Evolutionary conservation across 1,140 invertebrate genomes (phyloP), one percentile per base, ranked within the genome.

Genomic region (Onthophagus taurus): DNA sequence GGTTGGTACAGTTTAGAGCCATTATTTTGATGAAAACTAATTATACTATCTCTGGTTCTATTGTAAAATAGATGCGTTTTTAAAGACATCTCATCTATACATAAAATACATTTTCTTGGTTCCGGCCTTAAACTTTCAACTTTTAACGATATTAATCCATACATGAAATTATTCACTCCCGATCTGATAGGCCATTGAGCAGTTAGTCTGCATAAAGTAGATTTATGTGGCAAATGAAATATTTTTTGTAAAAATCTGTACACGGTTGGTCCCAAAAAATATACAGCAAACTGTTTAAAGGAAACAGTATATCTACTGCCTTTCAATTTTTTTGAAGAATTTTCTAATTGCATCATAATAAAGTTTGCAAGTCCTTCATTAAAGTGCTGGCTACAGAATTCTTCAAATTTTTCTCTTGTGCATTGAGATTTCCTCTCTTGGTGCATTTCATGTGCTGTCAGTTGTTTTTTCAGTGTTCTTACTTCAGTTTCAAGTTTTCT

Each of bases 51-150:
- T 38, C 24, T 38, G 16, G 18, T 38, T 4, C 14, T 23, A 26
- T 23, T 26, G 16, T 38, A 38, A 26, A 23, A 38, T 8, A 38
- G 16, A 38, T 11, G 4, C 3, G 3, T n/a, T 19, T 38, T 38
- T 9, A 38, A 23, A 26, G 36, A 38, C 36, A 38, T 38, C 24
- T 38, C 36, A 16, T 24, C 36, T n/a, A 38, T 38, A 13, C 36
- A 38, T 4, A 38, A 9, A 17, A 36, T 13, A 13, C 17, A 36
- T 5, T 14, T 20, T 13, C 34, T 4, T 4, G 12, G 13, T 17
- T 36, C 13, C 14, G 6, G 6, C 5, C 14, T 14, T 9, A 33
- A 33, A 33, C 14, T 33, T 9, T 9, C 5, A 8, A 13, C 14
- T 16, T 33, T 33, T 6, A 33, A 6, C 5, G 29, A 30, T 42